These are phyloP conservation scores for Megalopta genalis DNA, from an alignment of 1,140 invertebrate genomes.

Conservation along the genomic window DNA sequence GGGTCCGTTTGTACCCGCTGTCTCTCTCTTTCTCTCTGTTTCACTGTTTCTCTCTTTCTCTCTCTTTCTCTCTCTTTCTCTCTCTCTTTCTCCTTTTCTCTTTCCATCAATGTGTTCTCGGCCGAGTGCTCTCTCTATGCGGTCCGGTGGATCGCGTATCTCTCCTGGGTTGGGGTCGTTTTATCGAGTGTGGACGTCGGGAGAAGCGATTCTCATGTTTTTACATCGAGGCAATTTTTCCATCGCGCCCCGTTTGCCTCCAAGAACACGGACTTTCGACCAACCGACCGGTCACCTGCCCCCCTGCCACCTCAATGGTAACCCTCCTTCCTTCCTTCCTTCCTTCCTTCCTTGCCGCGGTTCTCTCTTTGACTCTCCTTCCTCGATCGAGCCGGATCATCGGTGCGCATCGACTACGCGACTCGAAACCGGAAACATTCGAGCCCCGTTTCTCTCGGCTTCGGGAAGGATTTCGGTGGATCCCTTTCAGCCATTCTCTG, in stretches of 20 bases:
- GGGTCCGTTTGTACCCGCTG: slow-evolving; percentile 39
- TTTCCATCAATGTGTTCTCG: slow-evolving; percentile 35
- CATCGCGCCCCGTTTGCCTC: slow-evolving; percentile 76
- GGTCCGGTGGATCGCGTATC: slow-evolving; percentile 64
- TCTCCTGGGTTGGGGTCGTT: slow-evolving; percentile 68
- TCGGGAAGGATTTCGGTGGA: background rate
- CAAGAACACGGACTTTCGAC: slow-evolving; percentile 65
- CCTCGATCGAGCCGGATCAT: slow-evolving; percentile 47
- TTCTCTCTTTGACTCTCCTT: slow-evolving; percentile 35
- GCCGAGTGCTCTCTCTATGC: slow-evolving; percentile 38
- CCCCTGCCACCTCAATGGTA: background rate
- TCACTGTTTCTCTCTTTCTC: too few species aligned
- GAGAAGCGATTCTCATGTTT: slow-evolving; percentile 79
- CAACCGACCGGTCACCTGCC: slow-evolving; percentile 48
- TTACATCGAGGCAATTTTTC: slow-evolving; percentile 81
- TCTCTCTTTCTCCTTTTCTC: background rate
- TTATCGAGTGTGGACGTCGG: slow-evolving; percentile 76
- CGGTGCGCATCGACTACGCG: slow-evolving; percentile 59
- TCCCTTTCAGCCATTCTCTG: too few species aligned
- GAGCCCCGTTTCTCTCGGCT: background rate
- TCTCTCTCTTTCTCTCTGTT: too few species aligned
- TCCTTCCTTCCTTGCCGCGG: too few species aligned
- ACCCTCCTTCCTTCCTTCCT: too few species aligned
- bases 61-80: slow-evolving; percentile 16
- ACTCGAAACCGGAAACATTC: slow-evolving; percentile 64